Percentiles rank a stretch among this genome's conserved stretches.
phyloP scores from a whole-genome alignment of 1,140 invertebrate genomes.

The Cepaea nemoralis region DNA sequence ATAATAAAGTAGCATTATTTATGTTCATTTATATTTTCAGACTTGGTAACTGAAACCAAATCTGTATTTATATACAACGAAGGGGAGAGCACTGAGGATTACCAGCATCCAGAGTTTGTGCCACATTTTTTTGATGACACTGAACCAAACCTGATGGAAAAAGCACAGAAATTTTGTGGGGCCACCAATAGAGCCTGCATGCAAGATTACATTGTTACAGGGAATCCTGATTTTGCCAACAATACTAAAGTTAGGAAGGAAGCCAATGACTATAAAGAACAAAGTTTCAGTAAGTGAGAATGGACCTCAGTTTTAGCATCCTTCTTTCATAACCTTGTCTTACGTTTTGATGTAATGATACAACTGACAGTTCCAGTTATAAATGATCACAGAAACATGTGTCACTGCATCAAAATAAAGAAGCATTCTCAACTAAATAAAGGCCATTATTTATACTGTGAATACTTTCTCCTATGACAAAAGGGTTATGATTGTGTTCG shows the following conservation, averaged over 20 bases:
- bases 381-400: too few relatives aligned
- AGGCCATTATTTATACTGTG: too few relatives aligned
- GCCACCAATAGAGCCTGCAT: slow-evolving; percentile 45
- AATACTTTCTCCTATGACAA: too few relatives aligned
- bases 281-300: neutral
- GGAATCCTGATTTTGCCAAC: slow-evolving; percentile 42
- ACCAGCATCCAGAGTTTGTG: slow-evolving; percentile 39
- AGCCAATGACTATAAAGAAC: neutral
- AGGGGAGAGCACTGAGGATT: slow-evolving; percentile 42
- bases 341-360: too few relatives aligned
- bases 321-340: neutral
- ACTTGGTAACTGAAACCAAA: slow-evolving; percentile 34
- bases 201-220: slow-evolving; percentile 50
- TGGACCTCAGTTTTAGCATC: too few relatives aligned
- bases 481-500: too few relatives aligned
- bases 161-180: slow-evolving; percentile 44
- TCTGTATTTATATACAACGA: slow-evolving; percentile 44
- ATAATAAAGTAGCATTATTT: too few relatives aligned
- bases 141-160: neutral
- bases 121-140: slow-evolving; percentile 47
- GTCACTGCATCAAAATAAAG: too few relatives aligned
- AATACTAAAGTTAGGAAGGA: slow-evolving; percentile 31
- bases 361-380: too few relatives aligned
- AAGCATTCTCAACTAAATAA: too few relatives aligned
- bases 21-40: slow-evolving; percentile 44